Evolutionary conservation across 2,797 vertebrate genomes (phyloP).

Genomic region (Fringilla coelebs): DNA sequence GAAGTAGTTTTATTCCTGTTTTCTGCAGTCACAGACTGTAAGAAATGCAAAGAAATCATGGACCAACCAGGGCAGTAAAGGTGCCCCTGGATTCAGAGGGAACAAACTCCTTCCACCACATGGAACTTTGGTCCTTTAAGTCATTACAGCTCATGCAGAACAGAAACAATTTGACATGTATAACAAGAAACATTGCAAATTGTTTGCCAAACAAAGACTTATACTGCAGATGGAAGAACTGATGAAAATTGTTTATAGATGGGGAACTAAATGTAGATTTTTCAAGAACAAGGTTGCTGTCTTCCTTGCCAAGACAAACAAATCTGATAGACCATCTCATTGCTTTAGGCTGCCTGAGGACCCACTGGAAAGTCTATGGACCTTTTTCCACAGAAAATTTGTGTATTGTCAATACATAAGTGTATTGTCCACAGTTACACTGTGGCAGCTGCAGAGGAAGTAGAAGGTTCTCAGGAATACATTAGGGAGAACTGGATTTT

Average conservation of each 20-base stretch:
- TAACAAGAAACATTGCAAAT: conserved; percentile 49
- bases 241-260: conserved; percentile 59
- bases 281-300: conserved; percentile 33
- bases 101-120: background rate
- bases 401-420: conserved; percentile 6
- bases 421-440: background rate
- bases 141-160: conserved; percentile 12
- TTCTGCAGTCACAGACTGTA: background rate
- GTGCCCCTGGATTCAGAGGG: background rate
- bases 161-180: conserved; percentile 52
- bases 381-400: conserved; percentile 6
- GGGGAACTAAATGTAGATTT: conserved; percentile 37
- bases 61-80: background rate
- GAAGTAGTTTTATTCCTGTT: background rate
- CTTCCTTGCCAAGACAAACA: conserved; percentile 56
- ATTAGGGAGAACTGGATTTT: conserved; percentile 34
- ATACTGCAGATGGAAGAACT: conserved; percentile 54
- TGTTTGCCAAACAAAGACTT: conserved; percentile 55
- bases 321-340: conserved; percentile 34
- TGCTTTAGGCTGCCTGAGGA: conserved; percentile 40
- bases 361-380: background rate
- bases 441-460: conserved; percentile 55
- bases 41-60: background rate
- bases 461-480: conserved; percentile 33
- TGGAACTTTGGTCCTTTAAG: background rate